These are phyloP conservation scores for Fundulus diaphanus DNA, from an alignment of 2,797 vertebrate genomes.

Conservation along the genomic window DNA sequence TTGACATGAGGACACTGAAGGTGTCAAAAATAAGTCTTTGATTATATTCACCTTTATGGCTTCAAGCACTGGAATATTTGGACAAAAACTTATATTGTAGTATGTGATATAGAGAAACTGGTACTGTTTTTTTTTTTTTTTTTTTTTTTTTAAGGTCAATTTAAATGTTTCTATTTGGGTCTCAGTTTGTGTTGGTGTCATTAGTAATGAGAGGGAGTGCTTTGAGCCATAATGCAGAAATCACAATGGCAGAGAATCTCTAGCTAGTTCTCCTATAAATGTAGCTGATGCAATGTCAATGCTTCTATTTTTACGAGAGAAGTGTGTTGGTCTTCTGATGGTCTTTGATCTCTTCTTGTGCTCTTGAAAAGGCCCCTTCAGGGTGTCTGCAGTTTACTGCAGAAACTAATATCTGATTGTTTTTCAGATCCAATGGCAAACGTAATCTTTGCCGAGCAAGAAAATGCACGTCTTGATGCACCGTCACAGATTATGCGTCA, in stretches of 20 bases:
- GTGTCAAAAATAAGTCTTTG: too few species aligned
- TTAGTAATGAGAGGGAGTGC: too few species aligned
- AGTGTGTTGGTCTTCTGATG: neutral
- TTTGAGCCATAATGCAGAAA: neutral
- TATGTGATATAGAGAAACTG: too few species aligned
- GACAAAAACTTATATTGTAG: neutral
- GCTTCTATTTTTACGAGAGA: neutral
- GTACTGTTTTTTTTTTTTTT: too few species aligned
- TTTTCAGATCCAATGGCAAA: slow-evolving; percentile 64
- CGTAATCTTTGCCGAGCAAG: slow-evolving; percentile 60
- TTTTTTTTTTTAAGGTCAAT: too few species aligned
- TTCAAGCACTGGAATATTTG: neutral
- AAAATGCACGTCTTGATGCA: slow-evolving; percentile 55
- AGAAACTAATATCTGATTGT: neutral
- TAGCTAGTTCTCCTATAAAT: too few species aligned
- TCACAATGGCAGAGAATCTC: too few species aligned
- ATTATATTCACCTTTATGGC: neutral
- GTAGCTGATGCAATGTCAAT: too few species aligned
- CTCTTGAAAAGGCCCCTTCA: too few species aligned
- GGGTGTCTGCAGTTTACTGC: neutral
- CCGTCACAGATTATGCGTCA: slow-evolving; percentile 56
- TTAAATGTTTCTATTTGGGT: too few species aligned
- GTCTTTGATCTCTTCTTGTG: neutral
- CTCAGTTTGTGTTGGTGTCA: too few species aligned
- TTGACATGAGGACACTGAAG: too few species aligned